Percentiles rank a stretch among this genome's conserved stretches.
Conservation (phyloP, 2,113 vertebrate species). For the Galeopterus variegatus region DNA sequence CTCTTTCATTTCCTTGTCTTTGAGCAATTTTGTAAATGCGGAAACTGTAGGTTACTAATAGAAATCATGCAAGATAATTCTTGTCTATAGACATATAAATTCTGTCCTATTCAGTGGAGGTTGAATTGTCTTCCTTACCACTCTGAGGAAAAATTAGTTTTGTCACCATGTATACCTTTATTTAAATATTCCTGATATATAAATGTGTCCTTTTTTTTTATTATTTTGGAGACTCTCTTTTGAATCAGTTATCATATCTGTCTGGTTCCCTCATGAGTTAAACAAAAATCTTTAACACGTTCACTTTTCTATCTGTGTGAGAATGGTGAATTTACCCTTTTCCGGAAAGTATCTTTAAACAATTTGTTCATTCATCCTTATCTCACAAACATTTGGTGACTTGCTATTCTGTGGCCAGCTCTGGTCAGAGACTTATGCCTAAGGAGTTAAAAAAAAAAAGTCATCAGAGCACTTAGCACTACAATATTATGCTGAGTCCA, state of each 20-base stretch:
- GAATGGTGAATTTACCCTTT: background rate
- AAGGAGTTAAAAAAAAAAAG: background rate
- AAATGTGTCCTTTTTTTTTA: background rate
- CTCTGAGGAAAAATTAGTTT: slow-evolving; percentile 18
- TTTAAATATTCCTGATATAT: slow-evolving; percentile 32
- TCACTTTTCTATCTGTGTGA: slow-evolving; percentile 8
- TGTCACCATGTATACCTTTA: background rate
- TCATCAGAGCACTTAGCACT: background rate
- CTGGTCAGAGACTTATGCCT: background rate
- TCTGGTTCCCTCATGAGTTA: background rate
- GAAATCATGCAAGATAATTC: background rate
- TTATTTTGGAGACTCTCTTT: background rate
- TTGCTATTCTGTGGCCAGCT: background rate
- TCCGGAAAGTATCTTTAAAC: background rate
- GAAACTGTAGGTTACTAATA: background rate
- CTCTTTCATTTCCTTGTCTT: background rate
- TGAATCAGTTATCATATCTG: background rate
- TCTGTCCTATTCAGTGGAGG: background rate
- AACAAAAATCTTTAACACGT: background rate
- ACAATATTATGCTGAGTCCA: background rate
- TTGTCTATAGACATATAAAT: background rate
- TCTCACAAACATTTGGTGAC: background rate
- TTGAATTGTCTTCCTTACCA: background rate
- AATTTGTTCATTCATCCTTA: background rate
- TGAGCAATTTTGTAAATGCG: background rate